Base-by-base conservation (phyloP, 2,888 invertebrate species). In the Limnephilus rhombicus region DNA sequence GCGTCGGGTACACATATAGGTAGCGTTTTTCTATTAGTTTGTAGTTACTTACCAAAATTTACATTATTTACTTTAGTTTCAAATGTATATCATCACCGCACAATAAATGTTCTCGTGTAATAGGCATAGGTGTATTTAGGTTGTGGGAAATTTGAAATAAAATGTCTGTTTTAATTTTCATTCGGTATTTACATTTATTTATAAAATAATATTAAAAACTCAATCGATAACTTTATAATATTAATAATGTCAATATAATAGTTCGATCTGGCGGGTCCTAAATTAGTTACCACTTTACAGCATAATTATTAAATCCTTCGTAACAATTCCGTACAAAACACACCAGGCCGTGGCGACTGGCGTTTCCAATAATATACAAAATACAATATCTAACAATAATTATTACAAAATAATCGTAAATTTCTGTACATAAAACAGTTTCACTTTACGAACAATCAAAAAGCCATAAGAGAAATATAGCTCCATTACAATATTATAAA, bases 141-240 rank as follows among this genome's bases (percentile, higher is more conserved):
- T 68, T 68, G 24, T 34, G 83, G 83, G 34, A 83, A 83, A 68
- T 24, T 24, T 37, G 24, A 91, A 92, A 91, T 90, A 92, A 92
- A 92, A 91, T 80, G 24, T 68, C 41, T 81, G 37, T 90, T 90
- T 90, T 88, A 93, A 90, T 87, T 82, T 93, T 49, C 91, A 89
- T 89, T 92, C 91, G 89, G 91, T 49, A 34, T 89, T 91, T 91
- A 90, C 90, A 90, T 93, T 93, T 92, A 93, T 93, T 93, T 93
- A 93, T 90, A 41, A 91, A 92, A 93, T 92, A 92, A 93, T 92
- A 93, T 91, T 93, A 93, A 93, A 93, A 93, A 90, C 83, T 91
- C 91, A 92, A 92, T 82, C 81, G 90, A 93, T 92, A 93, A 93
- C 92, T 92, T 91, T 91, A 81, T 91, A 92, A 88, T 92, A 91